phyloP scores from a whole-genome alignment of 1,140 invertebrate genomes.

The Heliothis virescens region DNA sequence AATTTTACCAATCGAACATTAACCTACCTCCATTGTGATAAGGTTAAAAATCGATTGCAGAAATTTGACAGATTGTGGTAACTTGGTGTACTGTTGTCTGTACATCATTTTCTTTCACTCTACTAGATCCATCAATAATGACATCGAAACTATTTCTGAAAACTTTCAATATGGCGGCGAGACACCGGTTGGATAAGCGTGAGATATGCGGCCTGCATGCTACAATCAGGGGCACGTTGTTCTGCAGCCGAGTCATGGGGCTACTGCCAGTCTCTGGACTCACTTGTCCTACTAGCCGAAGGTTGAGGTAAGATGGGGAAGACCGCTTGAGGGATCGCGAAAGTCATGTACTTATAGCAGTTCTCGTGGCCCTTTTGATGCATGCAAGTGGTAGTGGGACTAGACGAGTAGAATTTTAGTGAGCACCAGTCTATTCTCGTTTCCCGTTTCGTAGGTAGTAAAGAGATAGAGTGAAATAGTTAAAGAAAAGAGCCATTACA shows the following conservation, averaged over 20 bases:
- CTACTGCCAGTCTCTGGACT: conserved; percentile 53
- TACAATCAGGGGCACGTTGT: conserved; percentile 11
- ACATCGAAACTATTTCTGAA: conserved; percentile 4
- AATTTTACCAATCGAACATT: too few species aligned
- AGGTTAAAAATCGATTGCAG: too few species aligned
- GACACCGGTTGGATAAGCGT: neutral
- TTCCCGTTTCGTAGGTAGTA: too few species aligned
- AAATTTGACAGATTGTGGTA: too few species aligned
- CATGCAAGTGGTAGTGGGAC: neutral
- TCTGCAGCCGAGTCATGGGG: conserved; percentile 50
- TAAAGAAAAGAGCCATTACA: too few species aligned
- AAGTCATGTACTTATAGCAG: too few species aligned
- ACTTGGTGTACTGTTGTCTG: too few species aligned
- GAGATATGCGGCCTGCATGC: conserved; percentile 22
- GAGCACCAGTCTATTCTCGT: too few species aligned
- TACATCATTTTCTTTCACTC: too few species aligned
- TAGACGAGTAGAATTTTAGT: too few species aligned
- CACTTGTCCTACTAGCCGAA: conserved; percentile 38
- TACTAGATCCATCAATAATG: neutral
- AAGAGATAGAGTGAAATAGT: too few species aligned
- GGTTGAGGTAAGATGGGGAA: conserved; percentile 20
- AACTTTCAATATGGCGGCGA: neutral
- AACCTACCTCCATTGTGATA: too few species aligned
- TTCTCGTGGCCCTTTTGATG: neutral
- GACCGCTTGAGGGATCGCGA: neutral